These are phyloP conservation scores for Cryptosula pallasiana DNA, from an alignment of 2,888 invertebrate genomes.

Conservation along the genomic window DNA sequence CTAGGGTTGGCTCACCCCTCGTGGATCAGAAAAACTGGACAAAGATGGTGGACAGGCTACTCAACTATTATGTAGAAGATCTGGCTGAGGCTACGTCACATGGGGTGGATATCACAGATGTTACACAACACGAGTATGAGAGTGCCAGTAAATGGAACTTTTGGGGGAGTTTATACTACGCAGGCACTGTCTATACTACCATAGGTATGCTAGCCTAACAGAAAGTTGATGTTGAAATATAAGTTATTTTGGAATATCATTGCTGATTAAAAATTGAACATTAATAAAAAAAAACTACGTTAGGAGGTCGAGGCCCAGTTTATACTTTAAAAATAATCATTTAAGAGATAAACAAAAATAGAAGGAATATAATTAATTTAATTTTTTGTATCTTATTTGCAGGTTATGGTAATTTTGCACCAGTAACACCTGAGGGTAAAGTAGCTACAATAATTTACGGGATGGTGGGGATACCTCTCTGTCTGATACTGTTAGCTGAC, in stretches of 20 bases:
- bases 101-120: conserved; percentile 36
- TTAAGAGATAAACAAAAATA: no score
- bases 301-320: no score
- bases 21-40: conserved; percentile 24
- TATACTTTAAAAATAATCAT: no score
- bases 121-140: conserved; percentile 29
- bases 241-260: no score
- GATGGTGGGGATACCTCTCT: conserved; percentile 89
- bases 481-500: conserved; percentile 87
- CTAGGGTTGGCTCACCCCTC: not conserved
- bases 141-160: conserved; percentile 28
- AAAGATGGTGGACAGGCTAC: conserved; percentile 21
- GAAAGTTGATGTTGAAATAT: no score
- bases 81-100: conserved; percentile 33
- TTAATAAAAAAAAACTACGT: no score
- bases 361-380: no score
- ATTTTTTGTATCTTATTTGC: no score
- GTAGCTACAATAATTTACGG: conserved; percentile 88
- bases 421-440: conserved; percentile 77
- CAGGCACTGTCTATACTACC: conserved; percentile 25
- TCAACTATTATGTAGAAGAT: conserved; percentile 31
- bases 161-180: conserved; percentile 24
- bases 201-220: no score
- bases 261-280: no score
- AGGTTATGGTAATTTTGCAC: conserved; percentile 96